Evolutionary conservation across 2,888 invertebrate genomes (phyloP), one percentile per base, ranked within the genome.

Genomic region (Thymelicus acteon): DNA sequence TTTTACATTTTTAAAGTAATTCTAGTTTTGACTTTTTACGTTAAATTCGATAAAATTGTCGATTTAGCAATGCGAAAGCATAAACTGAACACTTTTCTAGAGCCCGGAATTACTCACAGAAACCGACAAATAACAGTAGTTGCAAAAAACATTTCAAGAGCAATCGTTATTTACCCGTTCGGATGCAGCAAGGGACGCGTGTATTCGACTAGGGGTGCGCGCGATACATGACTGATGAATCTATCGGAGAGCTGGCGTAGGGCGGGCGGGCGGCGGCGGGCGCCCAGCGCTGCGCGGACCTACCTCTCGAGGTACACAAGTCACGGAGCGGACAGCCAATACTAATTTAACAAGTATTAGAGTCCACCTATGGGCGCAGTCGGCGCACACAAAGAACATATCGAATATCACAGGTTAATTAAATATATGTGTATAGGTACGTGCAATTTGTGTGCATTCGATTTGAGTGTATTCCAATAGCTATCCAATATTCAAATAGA

Each of bases 191-290:
- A 44, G 62, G 10, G 0, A 48, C 57, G 54, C 65, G 65, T 65
- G n/a, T 31, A 10, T n/a, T 47, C 57, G 13, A 7, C 65, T 65
- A 47, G 40, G 31, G 57, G 57, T 10, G 24, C 31, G 57, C 44
- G 65, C 65, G 57, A 65, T 57, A 65, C n/a, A 57, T 65, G 65
- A 65, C 65, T 65, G 65, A 65, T 65, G 65, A 65, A 57, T 57
- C 57, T 65, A 39, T 2, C 10, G 37, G 24, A 52, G 15, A 49
- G 39, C 52, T 64, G 52, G 52, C 64, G 39, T 10, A 52, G 64
- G 64, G 64, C 64, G 64, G 52, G 64, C 64, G 64, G 44, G 6
- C 8, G 63, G 52, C 12, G 52, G 39, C 37, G 19, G 24, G 31
- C 31, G 31, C 31, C 31, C 31, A 5, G n/a, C 58, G 12, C 10